Conservation (phyloP, 2,797 vertebrate species). For the Myiotriccus ornatus region DNA sequence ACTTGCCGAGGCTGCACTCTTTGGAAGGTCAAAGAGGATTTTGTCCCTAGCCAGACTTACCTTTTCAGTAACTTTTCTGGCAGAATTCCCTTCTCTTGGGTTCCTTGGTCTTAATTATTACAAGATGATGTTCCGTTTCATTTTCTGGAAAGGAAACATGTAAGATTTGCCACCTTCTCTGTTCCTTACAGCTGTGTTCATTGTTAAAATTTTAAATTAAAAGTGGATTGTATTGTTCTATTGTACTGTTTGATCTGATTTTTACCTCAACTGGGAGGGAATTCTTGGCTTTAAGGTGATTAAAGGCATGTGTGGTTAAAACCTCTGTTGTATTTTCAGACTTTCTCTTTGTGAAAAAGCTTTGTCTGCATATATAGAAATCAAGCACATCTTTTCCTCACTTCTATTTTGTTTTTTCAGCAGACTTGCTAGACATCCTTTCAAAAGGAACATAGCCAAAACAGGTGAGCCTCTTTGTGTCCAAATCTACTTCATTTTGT, state of each 20-base stretch:
- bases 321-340: constrained; percentile 11
- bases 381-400: constrained; percentile 75
- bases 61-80: background rate
- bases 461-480: constrained; percentile 70
- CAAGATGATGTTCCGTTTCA: background rate
- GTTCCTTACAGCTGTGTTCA: background rate
- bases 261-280: background rate
- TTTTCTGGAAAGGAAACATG: background rate
- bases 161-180: background rate
- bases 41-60: background rate
- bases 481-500: background rate
- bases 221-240: background rate
- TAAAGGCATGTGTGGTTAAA: accelerated
- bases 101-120: background rate
- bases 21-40: background rate
- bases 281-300: background rate
- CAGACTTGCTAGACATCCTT: constrained; percentile 84
- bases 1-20: background rate
- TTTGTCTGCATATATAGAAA: constrained; percentile 80
- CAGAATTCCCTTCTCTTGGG: accelerated
- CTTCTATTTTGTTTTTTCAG: constrained; percentile 85
- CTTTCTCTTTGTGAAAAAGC: constrained; percentile 80
- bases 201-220: background rate
- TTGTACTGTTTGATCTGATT: background rate
- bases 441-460: constrained; percentile 81